Evolutionary conservation across 1,140 invertebrate species (phyloP).

Genomic region (Gonatopus flavifemur): DNA sequence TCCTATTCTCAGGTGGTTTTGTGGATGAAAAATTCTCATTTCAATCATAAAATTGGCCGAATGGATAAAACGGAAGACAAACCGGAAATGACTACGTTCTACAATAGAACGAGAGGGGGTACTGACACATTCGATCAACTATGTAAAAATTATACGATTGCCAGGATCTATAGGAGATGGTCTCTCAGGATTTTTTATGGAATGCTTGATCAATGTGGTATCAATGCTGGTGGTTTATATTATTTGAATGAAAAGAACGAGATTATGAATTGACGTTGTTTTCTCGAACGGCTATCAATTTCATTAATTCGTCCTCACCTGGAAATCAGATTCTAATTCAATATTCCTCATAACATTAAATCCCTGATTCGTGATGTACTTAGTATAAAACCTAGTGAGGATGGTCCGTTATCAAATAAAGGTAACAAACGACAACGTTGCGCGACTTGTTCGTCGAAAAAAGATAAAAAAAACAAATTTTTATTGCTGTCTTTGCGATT

Average conservation of each 20-base stretch:
- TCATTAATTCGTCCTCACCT: conserved; percentile 1
- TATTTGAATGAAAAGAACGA: conserved; percentile 14
- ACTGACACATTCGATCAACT: too few species aligned
- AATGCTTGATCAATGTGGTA: conserved; percentile 36
- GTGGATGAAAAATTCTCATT: too few species aligned
- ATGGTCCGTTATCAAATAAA: neutral
- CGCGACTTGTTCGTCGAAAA: neutral
- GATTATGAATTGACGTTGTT: conserved; percentile 4
- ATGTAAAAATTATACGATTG: conserved; percentile 37
- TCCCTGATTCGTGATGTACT: too few species aligned
- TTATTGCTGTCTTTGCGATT: neutral
- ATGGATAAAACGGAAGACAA: conserved; percentile 30
- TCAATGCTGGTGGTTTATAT: conserved; percentile 23
- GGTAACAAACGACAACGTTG: neutral
- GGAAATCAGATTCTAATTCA: neutral
- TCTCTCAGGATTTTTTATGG: conserved; percentile 42
- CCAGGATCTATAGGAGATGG: conserved; percentile 34
- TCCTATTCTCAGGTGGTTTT: too few species aligned
- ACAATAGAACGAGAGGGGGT: too few species aligned
- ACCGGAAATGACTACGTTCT: too few species aligned
- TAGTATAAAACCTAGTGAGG: neutral
- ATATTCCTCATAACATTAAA: too few species aligned
- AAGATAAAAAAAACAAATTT: neutral
- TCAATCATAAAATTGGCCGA: conserved; percentile 8
- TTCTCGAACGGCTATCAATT: conserved; percentile 7